Evolutionary conservation across 2,888 invertebrate species (phyloP).

Genomic region (Stictocephala bisonia): DNA sequence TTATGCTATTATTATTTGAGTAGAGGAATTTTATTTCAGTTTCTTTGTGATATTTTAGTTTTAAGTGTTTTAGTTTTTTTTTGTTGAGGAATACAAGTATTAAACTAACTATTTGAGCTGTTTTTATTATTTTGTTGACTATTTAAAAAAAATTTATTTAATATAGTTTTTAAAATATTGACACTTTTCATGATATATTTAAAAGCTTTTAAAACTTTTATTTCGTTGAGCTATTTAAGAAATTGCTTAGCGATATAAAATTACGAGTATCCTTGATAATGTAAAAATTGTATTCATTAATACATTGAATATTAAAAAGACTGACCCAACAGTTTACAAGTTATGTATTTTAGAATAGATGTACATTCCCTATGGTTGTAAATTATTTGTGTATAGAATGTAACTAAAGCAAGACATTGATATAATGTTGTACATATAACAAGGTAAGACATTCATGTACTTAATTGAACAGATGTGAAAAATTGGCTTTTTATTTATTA

Average conservation of each 20-base stretch:
- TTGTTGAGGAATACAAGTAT: not conserved
- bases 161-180: too few species aligned
- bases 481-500: conserved; percentile 7
- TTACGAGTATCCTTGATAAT: too few species aligned
- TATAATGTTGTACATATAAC: conserved; percentile 12
- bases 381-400: conserved; percentile 26
- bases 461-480: not conserved
- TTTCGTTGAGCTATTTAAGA: too few species aligned
- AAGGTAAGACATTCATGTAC: not conserved
- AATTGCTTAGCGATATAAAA: too few species aligned
- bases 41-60: conserved; percentile 28
- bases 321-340: conserved; percentile 17
- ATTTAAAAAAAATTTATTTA: conserved; percentile 1
- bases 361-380: conserved; percentile 28
- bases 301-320: conserved; percentile 24
- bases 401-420: too few species aligned
- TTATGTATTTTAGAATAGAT: conserved; percentile 1
- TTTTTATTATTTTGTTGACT: not conserved
- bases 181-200: too few species aligned
- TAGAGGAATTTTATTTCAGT: not conserved
- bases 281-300: too few species aligned
- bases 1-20: not conserved
- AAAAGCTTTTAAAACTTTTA: too few species aligned
- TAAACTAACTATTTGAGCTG: too few species aligned
- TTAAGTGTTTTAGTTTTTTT: not conserved